Evolutionary conservation across 2,113 vertebrate species (phyloP).

Genomic region (Rhynchomys soricoides): DNA sequence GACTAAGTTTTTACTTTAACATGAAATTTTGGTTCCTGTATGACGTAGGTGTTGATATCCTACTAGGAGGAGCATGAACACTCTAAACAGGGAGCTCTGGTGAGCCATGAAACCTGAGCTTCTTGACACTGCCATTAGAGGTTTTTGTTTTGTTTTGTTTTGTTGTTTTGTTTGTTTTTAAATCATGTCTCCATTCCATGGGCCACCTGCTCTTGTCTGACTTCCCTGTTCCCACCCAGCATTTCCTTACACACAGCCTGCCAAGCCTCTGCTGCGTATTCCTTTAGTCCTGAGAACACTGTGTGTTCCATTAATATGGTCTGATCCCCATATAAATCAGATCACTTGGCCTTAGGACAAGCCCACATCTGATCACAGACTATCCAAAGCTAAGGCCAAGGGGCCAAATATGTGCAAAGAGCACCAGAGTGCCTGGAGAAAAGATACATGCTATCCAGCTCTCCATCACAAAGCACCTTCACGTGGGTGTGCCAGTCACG

Average conservation of each 20-base stretch:
- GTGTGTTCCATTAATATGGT: not conserved
- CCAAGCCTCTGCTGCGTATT: not conserved
- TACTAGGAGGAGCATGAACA: not conserved
- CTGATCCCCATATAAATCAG: constrained; percentile 35
- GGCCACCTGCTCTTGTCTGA: constrained; percentile 29
- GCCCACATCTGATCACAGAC: not conserved
- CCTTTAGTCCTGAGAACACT: constrained; percentile 8
- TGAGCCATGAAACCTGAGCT: not conserved
- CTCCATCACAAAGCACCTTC: not conserved
- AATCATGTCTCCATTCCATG: not conserved
- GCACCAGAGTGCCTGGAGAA: not conserved
- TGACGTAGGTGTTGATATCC: constrained; percentile 55
- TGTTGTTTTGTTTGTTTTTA: no score
- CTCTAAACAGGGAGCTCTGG: not conserved
- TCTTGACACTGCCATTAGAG: not conserved
- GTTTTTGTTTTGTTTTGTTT: not conserved
- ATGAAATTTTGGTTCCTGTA: constrained; percentile 28
- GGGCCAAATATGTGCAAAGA: not conserved
- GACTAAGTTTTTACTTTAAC: constrained; percentile 59
- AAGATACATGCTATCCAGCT: not conserved
- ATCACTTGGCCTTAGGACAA: not conserved
- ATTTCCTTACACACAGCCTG: not conserved
- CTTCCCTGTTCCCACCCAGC: not conserved
- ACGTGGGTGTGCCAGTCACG: not conserved
- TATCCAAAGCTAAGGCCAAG: not conserved